Conservation (phyloP, 2,113 vertebrate species). For the Calyptommatus sinebrachiatus region DNA sequence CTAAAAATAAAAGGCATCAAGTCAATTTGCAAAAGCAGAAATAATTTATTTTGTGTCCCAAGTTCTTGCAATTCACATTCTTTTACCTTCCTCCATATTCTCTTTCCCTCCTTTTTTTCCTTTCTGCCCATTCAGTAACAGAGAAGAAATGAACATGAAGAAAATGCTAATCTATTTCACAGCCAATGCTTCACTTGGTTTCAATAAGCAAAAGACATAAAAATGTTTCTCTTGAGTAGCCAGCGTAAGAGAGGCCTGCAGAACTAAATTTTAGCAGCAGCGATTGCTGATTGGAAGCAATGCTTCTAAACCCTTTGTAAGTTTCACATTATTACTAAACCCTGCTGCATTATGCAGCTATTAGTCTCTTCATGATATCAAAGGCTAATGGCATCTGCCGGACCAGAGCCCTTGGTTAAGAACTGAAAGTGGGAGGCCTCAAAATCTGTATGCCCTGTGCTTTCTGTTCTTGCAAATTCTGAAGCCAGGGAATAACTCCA, state of each 20-base stretch:
- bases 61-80: not conserved
- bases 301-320: not conserved
- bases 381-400: not conserved
- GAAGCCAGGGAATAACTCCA: too few species aligned
- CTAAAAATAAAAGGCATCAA: not conserved
- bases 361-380: not conserved
- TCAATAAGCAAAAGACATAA: not conserved
- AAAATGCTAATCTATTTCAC: not conserved
- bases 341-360: not conserved
- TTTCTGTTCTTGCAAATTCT: too few species aligned
- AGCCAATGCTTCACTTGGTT: not conserved
- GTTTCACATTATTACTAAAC: not conserved
- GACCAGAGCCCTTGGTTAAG: too few species aligned
- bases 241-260: not conserved
- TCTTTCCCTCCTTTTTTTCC: not conserved
- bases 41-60: not conserved
- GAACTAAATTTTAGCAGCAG: not conserved
- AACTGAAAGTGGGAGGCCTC: too few species aligned
- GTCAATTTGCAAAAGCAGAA: not conserved
- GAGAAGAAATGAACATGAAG: not conserved
- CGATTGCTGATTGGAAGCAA: not conserved
- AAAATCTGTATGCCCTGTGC: too few species aligned
- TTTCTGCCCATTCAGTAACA: not conserved
- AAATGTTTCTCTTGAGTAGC: not conserved
- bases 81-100: not conserved